Evolutionary conservation across 2,113 vertebrate genomes (phyloP).

Genomic region (Mixornis gularis): DNA sequence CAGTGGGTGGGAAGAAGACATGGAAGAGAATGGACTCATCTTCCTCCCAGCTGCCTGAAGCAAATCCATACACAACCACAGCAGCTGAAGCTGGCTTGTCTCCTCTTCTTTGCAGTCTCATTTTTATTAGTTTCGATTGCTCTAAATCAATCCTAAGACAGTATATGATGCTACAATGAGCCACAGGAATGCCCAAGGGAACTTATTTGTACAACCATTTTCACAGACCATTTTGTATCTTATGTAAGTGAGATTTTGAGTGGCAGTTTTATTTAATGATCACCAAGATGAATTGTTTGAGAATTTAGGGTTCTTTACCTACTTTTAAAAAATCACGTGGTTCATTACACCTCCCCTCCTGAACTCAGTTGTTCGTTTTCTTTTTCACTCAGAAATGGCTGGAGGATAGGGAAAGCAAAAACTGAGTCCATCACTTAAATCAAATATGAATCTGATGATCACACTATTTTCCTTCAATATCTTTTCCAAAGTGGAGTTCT

Average conservation of each 20-base stretch:
- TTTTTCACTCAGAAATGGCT: background rate
- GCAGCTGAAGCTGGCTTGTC: background rate
- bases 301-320: background rate
- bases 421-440: background rate
- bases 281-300: background rate
- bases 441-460: background rate
- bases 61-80: background rate
- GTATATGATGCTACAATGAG: background rate
- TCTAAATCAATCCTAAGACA: background rate
- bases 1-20: background rate
- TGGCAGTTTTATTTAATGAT: background rate
- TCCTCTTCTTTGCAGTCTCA: background rate
- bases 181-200: background rate
- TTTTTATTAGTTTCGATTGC: background rate
- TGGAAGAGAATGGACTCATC: background rate
- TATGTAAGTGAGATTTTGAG: constrained; percentile 13
- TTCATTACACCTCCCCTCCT: background rate
- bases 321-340: background rate
- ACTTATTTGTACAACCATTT: background rate
- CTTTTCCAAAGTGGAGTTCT: background rate
- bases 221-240: constrained; percentile 18
- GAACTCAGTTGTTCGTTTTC: background rate
- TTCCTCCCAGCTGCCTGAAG: background rate
- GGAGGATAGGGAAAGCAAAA: background rate
- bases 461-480: background rate